Evolutionary conservation across 2,113 vertebrate species (phyloP).

Genomic region (Pardalotus punctatus): DNA sequence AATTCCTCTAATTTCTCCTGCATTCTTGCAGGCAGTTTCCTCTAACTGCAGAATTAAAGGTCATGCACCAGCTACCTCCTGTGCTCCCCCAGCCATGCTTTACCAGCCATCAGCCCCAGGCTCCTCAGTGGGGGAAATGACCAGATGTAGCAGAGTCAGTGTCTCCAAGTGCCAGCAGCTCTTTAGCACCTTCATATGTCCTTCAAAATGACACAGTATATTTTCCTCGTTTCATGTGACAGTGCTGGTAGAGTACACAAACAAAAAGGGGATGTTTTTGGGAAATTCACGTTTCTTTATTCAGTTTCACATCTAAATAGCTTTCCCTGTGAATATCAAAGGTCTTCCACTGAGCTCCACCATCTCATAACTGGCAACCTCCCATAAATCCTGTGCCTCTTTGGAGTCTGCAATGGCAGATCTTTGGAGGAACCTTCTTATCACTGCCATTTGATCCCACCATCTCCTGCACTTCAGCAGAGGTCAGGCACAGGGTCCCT

Average conservation of each 20-base stretch:
- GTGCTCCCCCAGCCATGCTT: neutral
- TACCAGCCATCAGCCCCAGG: neutral
- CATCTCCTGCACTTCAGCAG: neutral
- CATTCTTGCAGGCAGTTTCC: slow-evolving; percentile 32
- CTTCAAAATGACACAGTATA: neutral
- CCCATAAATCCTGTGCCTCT: neutral
- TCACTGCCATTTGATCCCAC: neutral
- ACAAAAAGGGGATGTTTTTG: neutral
- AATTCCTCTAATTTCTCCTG: slow-evolving; percentile 33
- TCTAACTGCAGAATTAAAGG: slow-evolving; percentile 10
- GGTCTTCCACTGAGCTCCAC: neutral
- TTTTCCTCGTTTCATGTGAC: neutral
- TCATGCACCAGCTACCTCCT: neutral
- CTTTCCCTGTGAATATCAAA: neutral
- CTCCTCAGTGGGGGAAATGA: accelerated
- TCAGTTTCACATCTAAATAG: neutral
- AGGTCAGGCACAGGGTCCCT: neutral
- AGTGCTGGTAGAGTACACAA: no score
- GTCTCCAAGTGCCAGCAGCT: neutral
- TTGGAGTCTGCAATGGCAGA: neutral
- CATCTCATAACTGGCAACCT: neutral
- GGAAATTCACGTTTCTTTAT: neutral
- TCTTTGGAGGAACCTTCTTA: neutral
- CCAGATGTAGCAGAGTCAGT: neutral
- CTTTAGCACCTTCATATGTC: neutral